Conservation (phyloP, 2,888 invertebrate species). For the Tetropium fuscum region DNA sequence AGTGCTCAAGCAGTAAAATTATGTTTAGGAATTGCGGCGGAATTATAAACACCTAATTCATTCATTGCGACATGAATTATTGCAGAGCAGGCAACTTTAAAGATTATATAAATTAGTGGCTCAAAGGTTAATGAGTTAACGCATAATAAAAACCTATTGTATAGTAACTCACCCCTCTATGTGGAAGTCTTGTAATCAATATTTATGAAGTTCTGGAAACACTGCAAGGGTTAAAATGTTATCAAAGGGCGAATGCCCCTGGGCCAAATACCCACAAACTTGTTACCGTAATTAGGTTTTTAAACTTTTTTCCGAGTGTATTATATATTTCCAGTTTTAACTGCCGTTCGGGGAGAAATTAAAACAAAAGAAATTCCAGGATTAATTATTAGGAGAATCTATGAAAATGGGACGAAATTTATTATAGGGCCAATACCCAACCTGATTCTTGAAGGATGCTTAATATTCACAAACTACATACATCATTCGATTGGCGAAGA, state of each 20-base stretch:
- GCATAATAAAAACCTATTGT: conserved; percentile 24
- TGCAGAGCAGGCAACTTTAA: neutral
- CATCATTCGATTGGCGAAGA: too few species aligned
- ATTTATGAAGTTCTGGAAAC: conserved; percentile 28
- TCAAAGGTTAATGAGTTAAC: conserved; percentile 26
- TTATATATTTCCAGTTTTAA: conserved; percentile 28
- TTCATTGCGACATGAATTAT: neutral
- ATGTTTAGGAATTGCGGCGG: neutral
- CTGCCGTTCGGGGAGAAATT: conserved; percentile 24
- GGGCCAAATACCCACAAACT: conserved; percentile 51
- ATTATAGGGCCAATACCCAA: too few species aligned
- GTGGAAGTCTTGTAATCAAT: conserved; percentile 22
- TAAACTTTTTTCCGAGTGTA: conserved; percentile 38
- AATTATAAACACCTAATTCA: neutral
- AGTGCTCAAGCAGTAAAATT: neutral
- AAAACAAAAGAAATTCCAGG: conserved; percentile 24
- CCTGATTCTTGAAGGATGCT: too few species aligned
- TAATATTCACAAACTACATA: too few species aligned
- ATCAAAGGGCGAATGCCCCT: conserved; percentile 52
- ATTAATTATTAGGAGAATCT: conserved; percentile 23
- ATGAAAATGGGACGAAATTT: conserved; percentile 13
- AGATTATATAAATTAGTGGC: conserved; percentile 7
- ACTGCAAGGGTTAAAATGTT: conserved; percentile 46
- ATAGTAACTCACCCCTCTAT: conserved; percentile 12
- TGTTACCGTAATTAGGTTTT: conserved; percentile 55